Evolutionary conservation across 35 echinoderm and acorn worm genomes (phyloP), one percentile per base, ranked within the genome.

Genomic region (Ophiothrix spiculata): DNA sequence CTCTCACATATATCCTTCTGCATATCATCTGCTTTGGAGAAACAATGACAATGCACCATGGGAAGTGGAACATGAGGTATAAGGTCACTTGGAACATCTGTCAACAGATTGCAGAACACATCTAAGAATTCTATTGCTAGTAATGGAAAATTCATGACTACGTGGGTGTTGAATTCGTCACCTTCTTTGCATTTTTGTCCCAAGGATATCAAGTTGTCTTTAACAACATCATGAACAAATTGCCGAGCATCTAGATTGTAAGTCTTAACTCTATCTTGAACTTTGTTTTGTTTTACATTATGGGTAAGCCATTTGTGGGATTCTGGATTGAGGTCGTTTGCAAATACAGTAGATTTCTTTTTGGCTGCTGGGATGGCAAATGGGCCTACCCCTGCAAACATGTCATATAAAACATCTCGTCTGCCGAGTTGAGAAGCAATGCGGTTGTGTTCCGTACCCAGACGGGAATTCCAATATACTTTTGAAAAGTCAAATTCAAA

Each of bases 401-500:
- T 77, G 34, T 99, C 96, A 38, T 91, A 99, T 32, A 99, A 36
- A n/a, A 92, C 86, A 60, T 92, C 83, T 14, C 36, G 56, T 1
- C 38, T 39, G 0, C 75, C 38, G 1, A 92, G 10, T 76, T 64
- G 33, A 1, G 34, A 63, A 2, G 88, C 90, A 25, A 99, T 94
- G 21, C 96, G 64, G 25, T 87, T 76, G 81, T 99, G 96, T 39
- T 99, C 96, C 32, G 91, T 99, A 1, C 84, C 85, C 15, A 99
- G 83, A 11, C 96, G 56, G 0, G 96, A 92, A 79, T 99, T 99
- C 96, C 96, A 99, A 80, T 99, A 99, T 0, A 99, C 96, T 80
- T 99, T 99, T 0, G 96, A 94, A 87, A 99, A 99, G 81, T 99
- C 96, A 90, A 99, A 84, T 37, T 91, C 78, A 81, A 91, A 99